These are phyloP conservation scores for Drosophila mayaguana DNA, from an alignment of 2,888 invertebrate species.

Conservation along the genomic window DNA sequence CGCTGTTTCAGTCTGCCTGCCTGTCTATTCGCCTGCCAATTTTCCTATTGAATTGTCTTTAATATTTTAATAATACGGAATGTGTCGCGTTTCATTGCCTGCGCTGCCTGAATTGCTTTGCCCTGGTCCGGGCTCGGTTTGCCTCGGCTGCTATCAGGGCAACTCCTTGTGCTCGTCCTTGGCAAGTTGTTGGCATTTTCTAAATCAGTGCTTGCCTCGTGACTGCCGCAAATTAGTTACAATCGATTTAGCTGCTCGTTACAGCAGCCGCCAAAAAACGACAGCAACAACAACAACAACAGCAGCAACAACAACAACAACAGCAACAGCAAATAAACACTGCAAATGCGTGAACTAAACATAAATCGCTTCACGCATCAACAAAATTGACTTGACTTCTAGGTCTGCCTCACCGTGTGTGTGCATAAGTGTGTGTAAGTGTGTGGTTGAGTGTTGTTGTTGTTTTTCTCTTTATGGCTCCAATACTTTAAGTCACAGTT, in stretches of 20 bases:
- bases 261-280: conserved; percentile 62
- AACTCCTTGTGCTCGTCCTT: conserved; percentile 41
- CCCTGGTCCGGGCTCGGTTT: neutral
- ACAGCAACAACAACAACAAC: conserved; percentile 26
- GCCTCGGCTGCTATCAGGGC: conserved; percentile 3
- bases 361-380: conserved; percentile 76
- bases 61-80: conserved; percentile 75
- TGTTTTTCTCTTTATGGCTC: neutral
- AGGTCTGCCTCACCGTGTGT: neutral
- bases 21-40: conserved; percentile 68
- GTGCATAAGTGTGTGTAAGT: neutral
- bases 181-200: conserved; percentile 46
- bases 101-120: neutral
- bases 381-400: conserved; percentile 67
- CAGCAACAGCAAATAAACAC: conserved; percentile 30
- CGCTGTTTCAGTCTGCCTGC: conserved; percentile 12
- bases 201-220: conserved; percentile 61
- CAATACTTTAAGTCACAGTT: conserved; percentile 6
- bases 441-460: neutral
- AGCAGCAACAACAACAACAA: conserved; percentile 18
- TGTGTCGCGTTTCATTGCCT: conserved; percentile 42
- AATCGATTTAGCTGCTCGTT: conserved; percentile 80
- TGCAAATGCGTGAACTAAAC: conserved; percentile 59
- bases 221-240: conserved; percentile 79
- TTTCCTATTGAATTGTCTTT: conserved; percentile 79